Conservation (phyloP, 2,888 invertebrate genomes). For the Coelinius sp. region DNA sequence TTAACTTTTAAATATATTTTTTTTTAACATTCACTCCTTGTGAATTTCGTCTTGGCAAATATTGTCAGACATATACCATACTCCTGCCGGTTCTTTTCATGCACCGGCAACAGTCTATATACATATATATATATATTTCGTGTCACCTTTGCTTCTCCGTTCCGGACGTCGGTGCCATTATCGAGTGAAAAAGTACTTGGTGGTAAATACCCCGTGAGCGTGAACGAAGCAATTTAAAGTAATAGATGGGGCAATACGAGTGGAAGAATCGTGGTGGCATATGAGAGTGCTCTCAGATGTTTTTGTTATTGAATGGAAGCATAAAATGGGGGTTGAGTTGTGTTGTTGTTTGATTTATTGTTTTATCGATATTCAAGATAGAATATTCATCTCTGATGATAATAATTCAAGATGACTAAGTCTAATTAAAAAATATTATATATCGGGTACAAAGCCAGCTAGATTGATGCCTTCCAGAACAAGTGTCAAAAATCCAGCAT, state of each 20-base stretch:
- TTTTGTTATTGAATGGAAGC: background rate
- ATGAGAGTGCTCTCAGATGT: background rate
- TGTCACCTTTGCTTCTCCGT: conserved; percentile 16
- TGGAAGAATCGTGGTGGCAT: conserved; percentile 11
- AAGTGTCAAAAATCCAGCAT: background rate
- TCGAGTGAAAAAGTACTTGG: conserved; percentile 32
- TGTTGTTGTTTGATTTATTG: background rate
- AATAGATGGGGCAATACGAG: conserved; percentile 38
- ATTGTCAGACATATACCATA: conserved; percentile 50
- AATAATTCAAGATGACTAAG: too few relatives aligned
- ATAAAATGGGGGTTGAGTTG: background rate
- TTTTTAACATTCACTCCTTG: too few relatives aligned
- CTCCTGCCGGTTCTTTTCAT: conserved; percentile 20
- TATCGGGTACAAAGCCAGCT: too few relatives aligned
- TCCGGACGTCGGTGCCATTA: conserved; percentile 27
- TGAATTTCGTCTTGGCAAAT: conserved; percentile 45
- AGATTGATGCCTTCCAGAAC: background rate
- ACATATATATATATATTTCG: background rate
- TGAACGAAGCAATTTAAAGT: conserved; percentile 43
- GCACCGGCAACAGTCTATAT: conserved; percentile 11
- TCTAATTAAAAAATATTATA: too few relatives aligned
- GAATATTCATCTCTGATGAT: too few relatives aligned
- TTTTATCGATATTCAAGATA: too few relatives aligned
- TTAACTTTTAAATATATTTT: background rate
- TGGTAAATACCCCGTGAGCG: conserved; percentile 43